phyloP scores from a whole-genome alignment of 2,113 vertebrate species.

The Piprites chloris region DNA sequence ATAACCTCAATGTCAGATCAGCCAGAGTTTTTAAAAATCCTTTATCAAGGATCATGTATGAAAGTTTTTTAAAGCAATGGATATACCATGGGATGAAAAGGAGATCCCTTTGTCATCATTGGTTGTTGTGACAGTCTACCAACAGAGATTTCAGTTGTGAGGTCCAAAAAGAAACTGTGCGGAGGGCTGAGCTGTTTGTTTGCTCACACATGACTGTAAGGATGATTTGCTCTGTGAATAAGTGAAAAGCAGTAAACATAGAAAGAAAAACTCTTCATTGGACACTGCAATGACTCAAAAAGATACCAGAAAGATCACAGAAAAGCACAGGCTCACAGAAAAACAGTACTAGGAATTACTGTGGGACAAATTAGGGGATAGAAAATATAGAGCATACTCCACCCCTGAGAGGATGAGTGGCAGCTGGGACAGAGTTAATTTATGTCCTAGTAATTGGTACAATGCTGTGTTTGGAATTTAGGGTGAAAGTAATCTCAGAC shows the following conservation, averaged over 20 bases:
- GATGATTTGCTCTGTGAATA: not conserved
- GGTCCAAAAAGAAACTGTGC: not conserved
- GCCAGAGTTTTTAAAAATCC: not conserved
- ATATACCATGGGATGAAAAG: not conserved
- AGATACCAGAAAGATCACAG: not conserved
- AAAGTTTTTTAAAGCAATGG: not conserved
- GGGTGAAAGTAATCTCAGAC: not conserved
- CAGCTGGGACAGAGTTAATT: not conserved
- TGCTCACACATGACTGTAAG: not conserved
- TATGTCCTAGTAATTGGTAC: not conserved
- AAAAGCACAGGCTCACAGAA: not conserved
- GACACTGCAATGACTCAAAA: not conserved
- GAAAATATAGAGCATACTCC: not conserved
- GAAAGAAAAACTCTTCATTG: not conserved
- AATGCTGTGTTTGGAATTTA: not conserved
- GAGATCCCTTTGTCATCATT: not conserved
- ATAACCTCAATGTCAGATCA: not conserved
- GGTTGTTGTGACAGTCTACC: not conserved
- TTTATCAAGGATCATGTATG: not conserved
- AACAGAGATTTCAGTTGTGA: not conserved
- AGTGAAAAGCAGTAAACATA: not conserved
- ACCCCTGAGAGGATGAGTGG: not conserved
- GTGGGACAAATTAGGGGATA: not conserved
- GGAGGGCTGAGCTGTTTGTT: not conserved
- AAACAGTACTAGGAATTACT: not conserved